Conservation (phyloP, 2,113 vertebrate species). For the Chaenocephalus aceratus region DNA sequence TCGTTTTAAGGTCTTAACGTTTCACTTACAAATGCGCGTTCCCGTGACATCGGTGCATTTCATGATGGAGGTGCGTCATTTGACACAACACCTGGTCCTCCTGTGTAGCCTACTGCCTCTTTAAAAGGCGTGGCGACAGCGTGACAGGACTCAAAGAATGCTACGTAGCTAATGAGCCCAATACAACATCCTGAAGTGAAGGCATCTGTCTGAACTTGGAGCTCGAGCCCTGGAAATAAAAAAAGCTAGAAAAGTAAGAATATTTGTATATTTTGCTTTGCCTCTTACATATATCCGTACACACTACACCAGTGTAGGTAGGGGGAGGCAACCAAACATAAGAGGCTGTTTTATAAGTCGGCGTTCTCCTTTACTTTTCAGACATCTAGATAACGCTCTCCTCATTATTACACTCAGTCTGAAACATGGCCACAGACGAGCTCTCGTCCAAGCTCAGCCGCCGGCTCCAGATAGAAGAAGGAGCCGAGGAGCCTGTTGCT, state of each 20-base stretch:
- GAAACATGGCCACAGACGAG: slow-evolving; percentile 89
- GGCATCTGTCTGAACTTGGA: background rate
- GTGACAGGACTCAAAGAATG: background rate
- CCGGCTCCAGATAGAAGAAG: slow-evolving; percentile 87
- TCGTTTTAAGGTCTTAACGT: too few relatives aligned
- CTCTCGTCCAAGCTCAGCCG: slow-evolving; percentile 88
- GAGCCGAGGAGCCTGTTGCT: slow-evolving; percentile 60
- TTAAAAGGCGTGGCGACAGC: slow-evolving; percentile 19
- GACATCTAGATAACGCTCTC: background rate
- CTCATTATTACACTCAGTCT: background rate
- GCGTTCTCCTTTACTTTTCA: background rate
- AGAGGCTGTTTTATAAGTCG: background rate
- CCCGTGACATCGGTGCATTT: too few relatives aligned
- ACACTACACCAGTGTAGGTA: too few relatives aligned
- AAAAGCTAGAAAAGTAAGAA: background rate
- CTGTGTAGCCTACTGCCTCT: background rate
- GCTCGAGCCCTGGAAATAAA: background rate
- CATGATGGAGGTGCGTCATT: too few relatives aligned
- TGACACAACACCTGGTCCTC: too few relatives aligned
- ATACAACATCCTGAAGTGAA: background rate
- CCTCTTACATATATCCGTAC: background rate
- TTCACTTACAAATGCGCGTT: too few relatives aligned
- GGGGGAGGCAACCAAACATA: background rate
- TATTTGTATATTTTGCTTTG: background rate
- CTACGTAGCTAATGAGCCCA: slow-evolving; percentile 1